These are phyloP conservation scores for Herpetotheres cachinnans DNA, from an alignment of 2,113 vertebrate genomes.

Conservation along the genomic window DNA sequence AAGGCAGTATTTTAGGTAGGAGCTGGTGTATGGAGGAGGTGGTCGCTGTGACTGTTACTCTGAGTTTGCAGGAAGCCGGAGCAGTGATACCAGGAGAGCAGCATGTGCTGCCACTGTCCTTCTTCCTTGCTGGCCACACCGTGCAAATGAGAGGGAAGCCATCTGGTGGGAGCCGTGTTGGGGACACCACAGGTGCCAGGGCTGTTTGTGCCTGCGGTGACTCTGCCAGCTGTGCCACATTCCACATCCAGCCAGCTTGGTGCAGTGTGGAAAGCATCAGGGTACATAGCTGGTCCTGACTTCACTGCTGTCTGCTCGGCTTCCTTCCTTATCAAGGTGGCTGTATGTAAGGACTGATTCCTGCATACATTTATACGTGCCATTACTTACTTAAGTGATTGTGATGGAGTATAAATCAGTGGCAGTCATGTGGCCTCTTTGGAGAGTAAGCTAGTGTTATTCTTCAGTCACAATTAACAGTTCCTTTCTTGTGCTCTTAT, in stretches of 20 bases:
- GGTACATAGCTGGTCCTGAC: fast-evolving
- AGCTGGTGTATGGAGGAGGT: neutral
- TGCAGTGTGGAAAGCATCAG: fast-evolving
- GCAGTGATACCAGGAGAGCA: neutral
- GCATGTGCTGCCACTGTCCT: neutral
- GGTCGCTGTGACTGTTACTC: neutral
- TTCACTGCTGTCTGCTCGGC: neutral
- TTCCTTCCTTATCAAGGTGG: neutral
- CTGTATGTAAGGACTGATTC: neutral
- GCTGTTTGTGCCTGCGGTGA: fast-evolving
- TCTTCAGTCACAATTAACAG: neutral
- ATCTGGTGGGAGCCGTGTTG: neutral
- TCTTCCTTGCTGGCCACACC: fast-evolving
- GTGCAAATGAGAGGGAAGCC: neutral
- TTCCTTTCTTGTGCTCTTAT: neutral
- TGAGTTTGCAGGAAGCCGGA: neutral
- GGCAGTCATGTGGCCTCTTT: fast-evolving
- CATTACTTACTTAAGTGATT: neutral
- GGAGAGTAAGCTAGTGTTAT: neutral
- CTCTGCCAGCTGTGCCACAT: neutral
- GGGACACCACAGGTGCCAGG: fast-evolving
- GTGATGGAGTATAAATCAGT: neutral
- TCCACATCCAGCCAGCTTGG: neutral
- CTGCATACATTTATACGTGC: fast-evolving
- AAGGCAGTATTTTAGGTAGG: neutral